Evolutionary conservation across 2,888 invertebrate genomes (phyloP), one percentile per base, ranked within the genome.

Genomic region (Cordylochernes scorpioides): DNA sequence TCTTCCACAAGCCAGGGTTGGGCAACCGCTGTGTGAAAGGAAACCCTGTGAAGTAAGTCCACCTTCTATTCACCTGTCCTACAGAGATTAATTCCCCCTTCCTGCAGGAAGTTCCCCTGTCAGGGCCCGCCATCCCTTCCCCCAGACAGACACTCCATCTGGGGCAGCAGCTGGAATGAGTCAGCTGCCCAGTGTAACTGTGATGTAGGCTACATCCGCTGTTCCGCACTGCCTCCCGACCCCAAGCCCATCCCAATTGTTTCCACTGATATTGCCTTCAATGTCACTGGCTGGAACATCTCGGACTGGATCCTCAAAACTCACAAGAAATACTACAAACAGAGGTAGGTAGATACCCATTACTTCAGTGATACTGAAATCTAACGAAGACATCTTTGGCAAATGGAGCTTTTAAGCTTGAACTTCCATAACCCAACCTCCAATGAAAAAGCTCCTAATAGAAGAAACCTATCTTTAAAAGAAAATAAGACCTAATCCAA

Each of bases 241-340:
- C 48, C 54, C 3, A 43, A 51, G 2, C 35, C 35, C 25, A 38
- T 39, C 12, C 29, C 42, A 25, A 40, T 44, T 9, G 42, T 49
- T 4, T 52, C 54, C 24, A 48, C 49, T n/a, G 60, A 61, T 41
- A 44, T 46, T 26, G 39, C 61, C 31, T 48, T 50, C 35, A 56
- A 61, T 41, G 39, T 59, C 46, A 59, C 57, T n/a, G 49, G 48
- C 8, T 40, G 50, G 5, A 53, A 60, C 39, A 49, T 61, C 27
- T 50, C 53, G 12, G 50, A 52, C 22, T 55, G 53, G 53, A 33
- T 54, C 12, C 36, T 51, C 5, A 54, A 54, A 39, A 52, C 53
- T 2, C 44, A 46, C 24, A 44, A 41, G 18, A 31, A 42, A 4
- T 55, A 49, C 40, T 44, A 47, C 30, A 50, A 49, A 33, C 42